phyloP scores from a whole-genome alignment of 2,888 invertebrate species.

The Macrophya annulata region DNA sequence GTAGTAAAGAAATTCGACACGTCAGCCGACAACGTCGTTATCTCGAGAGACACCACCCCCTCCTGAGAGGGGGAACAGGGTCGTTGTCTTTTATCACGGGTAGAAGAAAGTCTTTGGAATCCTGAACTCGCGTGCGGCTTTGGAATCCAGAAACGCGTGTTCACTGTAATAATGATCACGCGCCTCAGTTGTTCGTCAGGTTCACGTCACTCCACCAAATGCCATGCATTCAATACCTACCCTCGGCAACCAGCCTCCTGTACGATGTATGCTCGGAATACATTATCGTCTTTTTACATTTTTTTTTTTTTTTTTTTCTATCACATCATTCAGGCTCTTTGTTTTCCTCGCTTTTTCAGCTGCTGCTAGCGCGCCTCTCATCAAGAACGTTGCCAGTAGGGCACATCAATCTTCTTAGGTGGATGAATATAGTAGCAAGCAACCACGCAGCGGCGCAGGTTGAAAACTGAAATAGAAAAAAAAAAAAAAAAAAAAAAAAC shows the following conservation, averaged over 20 bases:
- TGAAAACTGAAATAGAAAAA: not conserved
- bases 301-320: constrained; percentile 16
- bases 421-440: constrained; percentile 40
- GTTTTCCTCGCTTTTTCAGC: constrained; percentile 32
- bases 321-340: constrained; percentile 45
- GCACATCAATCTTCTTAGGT: constrained; percentile 48
- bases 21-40: constrained; percentile 43
- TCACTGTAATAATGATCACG: constrained; percentile 39
- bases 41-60: constrained; percentile 38
- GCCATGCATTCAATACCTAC: constrained; percentile 52
- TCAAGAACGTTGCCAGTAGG: constrained; percentile 39
- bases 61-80: not conserved
- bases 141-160: constrained; percentile 38
- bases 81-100: constrained; percentile 49
- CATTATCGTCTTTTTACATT: constrained; percentile 43
- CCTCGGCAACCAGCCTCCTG: constrained; percentile 17
- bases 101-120: not conserved
- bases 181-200: constrained; percentile 45
- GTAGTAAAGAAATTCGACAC: constrained; percentile 26
- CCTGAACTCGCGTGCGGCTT: not conserved
- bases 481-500: not conserved
- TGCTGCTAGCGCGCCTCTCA: not conserved
- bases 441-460: not conserved
- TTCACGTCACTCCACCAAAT: constrained; percentile 26
- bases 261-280: constrained; percentile 43